A percentile compares a stretch with the other conserved stretches of the same genome.
Evolutionary conservation across 2,888 invertebrate genomes (phyloP).

Genomic region (Helleia helle): DNA sequence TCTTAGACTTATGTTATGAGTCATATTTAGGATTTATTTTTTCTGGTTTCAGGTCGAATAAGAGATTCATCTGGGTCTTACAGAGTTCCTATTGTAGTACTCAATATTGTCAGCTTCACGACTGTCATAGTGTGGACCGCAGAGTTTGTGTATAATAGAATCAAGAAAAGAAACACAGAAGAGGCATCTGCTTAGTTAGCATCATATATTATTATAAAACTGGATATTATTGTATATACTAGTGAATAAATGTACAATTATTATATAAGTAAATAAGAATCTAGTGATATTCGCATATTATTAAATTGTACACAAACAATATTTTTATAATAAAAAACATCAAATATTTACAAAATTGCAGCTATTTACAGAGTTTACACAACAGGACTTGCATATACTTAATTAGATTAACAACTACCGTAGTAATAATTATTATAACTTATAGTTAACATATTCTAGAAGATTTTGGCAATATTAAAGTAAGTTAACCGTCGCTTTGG

Average conservation of each 20-base stretch:
- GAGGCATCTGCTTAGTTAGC: constrained; percentile 15
- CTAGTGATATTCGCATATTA: neutral
- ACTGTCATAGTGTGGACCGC: constrained; percentile 75
- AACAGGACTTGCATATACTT: constrained; percentile 5
- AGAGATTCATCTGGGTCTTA: constrained; percentile 77
- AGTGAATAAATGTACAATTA: neutral
- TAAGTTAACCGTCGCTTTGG: constrained; percentile 37
- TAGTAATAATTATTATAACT: neutral
- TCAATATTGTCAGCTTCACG: constrained; percentile 74
- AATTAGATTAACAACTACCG: neutral
- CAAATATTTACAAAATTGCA: constrained; percentile 6
- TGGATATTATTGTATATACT: neutral
- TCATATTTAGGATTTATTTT: neutral
- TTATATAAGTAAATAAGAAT: neutral
- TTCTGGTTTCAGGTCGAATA: constrained; percentile 69
- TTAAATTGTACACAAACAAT: constrained; percentile 1
- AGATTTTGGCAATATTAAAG: constrained; percentile 13
- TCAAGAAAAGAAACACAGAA: constrained; percentile 35
- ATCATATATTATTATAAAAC: constrained; percentile 13
- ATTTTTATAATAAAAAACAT: neutral
- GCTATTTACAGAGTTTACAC: constrained; percentile 12
- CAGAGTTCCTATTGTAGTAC: constrained; percentile 70
- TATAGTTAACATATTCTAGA: neutral
- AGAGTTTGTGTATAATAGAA: constrained; percentile 59
- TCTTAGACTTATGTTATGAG: too few relatives aligned